Conservation (phyloP, 2,797 vertebrate genomes). For the Pipistrellus pygmaeus region DNA sequence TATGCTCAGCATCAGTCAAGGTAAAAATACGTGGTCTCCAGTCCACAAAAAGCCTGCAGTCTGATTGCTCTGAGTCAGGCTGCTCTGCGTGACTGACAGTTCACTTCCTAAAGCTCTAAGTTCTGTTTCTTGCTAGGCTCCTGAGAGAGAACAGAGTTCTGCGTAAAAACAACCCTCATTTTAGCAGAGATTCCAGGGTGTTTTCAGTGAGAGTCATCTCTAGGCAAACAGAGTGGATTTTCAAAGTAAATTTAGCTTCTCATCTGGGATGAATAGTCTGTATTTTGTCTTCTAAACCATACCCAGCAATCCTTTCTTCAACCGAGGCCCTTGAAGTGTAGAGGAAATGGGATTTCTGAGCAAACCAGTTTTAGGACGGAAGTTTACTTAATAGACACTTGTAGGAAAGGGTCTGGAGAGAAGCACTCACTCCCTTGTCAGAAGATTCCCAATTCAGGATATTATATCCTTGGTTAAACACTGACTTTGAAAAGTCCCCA, state of each 20-base stretch:
- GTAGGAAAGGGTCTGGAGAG: not conserved
- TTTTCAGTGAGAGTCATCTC: slow-evolving; percentile 40
- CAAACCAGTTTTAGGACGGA: not conserved
- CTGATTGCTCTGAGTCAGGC: not conserved
- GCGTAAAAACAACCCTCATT: not conserved
- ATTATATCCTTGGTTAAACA: slow-evolving; percentile 49
- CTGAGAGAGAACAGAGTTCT: not conserved
- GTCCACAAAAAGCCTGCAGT: not conserved
- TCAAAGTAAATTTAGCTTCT: slow-evolving; percentile 63
- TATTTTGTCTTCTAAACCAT: slow-evolving; percentile 47
- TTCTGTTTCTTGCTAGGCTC: not conserved
- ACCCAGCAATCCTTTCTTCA: not conserved
- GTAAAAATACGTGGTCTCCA: not conserved
- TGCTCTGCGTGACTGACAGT: not conserved
- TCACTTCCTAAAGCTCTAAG: not conserved
- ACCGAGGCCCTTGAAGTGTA: not conserved
- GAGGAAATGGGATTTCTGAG: slow-evolving; percentile 52
- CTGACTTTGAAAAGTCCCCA: slow-evolving; percentile 60
- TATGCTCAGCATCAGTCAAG: not conserved
- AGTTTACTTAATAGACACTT: not conserved
- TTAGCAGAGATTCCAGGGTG: not conserved
- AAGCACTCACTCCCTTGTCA: not conserved
- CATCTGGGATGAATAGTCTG: slow-evolving; percentile 44
- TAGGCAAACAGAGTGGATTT: not conserved
- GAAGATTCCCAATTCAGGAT: not conserved